A percentile compares a stretch with the other conserved stretches of the same genome.
Conservation (phyloP, 1,140 invertebrate genomes). For the Anastrepha ludens region DNA sequence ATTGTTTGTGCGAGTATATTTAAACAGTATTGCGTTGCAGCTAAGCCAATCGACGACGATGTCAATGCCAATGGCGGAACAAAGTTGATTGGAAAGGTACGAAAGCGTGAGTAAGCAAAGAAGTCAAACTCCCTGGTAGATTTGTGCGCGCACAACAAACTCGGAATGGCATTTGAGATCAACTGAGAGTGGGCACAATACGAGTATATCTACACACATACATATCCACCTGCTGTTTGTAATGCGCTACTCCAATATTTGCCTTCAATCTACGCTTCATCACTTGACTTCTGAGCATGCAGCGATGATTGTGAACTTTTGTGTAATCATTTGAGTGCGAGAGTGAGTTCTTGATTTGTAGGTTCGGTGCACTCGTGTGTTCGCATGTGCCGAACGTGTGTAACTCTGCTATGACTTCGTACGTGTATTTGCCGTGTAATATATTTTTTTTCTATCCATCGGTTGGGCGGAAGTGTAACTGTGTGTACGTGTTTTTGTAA, state of each 20-base stretch:
- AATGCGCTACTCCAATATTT: conserved; percentile 11
- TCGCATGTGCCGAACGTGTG: not conserved
- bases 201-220: too few relatives aligned
- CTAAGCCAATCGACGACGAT: not conserved
- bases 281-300: conserved; percentile 29
- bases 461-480: too few relatives aligned
- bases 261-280: conserved; percentile 33
- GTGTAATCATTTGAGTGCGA: not conserved
- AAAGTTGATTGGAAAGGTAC: not conserved
- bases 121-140: not conserved
- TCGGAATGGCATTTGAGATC: too few relatives aligned
- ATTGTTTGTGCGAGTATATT: too few relatives aligned
- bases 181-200: too few relatives aligned
- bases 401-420: not conserved
- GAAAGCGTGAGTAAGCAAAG: not conserved
- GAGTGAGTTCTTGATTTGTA: not conserved
- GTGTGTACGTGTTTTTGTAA: too few relatives aligned
- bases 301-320: conserved; percentile 1
- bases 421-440: not conserved
- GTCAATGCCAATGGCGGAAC: conserved; percentile 6
- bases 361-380: not conserved
- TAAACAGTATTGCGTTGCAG: not conserved
- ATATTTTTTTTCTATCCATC: not conserved
- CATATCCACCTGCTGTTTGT: not conserved
- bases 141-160: not conserved